Evolutionary conservation across 2,888 invertebrate genomes (phyloP).

Genomic region (Pristionchus fissidentatus): DNA sequence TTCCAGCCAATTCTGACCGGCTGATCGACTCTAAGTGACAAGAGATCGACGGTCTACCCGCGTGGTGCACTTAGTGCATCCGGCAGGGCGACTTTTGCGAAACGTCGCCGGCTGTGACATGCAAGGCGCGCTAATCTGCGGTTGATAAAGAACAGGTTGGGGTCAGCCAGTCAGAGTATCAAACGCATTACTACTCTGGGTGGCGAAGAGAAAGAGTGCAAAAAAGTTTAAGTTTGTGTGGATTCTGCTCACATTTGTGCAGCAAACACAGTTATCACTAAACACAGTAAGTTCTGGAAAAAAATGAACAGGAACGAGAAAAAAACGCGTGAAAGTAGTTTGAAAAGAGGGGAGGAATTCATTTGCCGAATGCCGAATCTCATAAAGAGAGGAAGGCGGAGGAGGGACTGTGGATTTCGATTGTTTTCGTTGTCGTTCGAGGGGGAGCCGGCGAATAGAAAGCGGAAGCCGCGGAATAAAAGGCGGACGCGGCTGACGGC

Average conservation of each 20-base stretch:
- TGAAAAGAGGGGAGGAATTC: constrained; percentile 1
- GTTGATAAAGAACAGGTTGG: background rate
- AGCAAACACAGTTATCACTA: background rate
- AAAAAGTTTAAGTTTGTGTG: too few relatives aligned
- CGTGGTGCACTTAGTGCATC: constrained; percentile 27
- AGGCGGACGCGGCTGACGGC: too few relatives aligned
- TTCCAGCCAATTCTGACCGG: constrained; percentile 31
- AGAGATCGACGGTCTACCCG: too few relatives aligned
- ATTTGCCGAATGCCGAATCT: constrained; percentile 10
- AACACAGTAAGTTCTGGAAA: background rate
- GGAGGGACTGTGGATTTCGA: constrained; percentile 40
- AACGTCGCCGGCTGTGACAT: background rate
- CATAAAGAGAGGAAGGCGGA: constrained; percentile 25
- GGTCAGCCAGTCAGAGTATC: too few relatives aligned
- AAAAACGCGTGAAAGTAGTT: constrained; percentile 12
- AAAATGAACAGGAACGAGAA: background rate
- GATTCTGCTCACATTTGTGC: too few relatives aligned
- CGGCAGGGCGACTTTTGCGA: constrained; percentile 23
- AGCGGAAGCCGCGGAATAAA: too few relatives aligned
- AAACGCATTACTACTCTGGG: too few relatives aligned
- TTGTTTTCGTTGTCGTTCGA: constrained; percentile 30
- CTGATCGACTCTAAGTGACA: constrained; percentile 30
- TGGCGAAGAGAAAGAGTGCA: too few relatives aligned
- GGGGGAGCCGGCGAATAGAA: too few relatives aligned
- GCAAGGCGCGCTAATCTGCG: background rate